These are phyloP conservation scores for Muntiacus reevesi DNA, from an alignment of 2,113 vertebrate genomes.

Conservation along the genomic window DNA sequence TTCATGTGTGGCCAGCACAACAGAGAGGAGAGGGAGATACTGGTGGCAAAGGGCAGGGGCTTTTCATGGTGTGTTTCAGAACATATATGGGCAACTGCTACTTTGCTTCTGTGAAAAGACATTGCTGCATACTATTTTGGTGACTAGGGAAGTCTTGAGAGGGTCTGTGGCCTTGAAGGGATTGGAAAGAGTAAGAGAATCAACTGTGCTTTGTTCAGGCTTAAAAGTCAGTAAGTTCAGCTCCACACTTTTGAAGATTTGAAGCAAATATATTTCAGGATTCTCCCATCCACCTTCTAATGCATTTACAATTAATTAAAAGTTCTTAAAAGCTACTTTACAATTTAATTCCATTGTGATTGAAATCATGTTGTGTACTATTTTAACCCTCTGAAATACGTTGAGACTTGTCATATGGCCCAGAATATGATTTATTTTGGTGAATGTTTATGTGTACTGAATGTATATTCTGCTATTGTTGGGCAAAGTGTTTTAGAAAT, in stretches of 20 bases:
- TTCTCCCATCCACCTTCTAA: background rate
- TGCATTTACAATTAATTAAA: background rate
- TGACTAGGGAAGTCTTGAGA: background rate
- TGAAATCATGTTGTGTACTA: background rate
- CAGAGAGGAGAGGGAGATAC: background rate
- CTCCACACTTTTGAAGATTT: background rate
- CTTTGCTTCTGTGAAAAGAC: background rate
- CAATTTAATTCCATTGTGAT: background rate
- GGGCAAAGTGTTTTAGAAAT: background rate
- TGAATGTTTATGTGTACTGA: background rate
- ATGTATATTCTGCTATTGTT: background rate
- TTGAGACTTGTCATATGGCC: background rate
- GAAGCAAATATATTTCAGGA: background rate
- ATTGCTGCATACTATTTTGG: background rate
- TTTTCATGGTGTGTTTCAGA: background rate
- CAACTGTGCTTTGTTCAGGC: background rate
- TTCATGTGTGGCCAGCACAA: background rate
- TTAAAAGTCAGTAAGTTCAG: background rate
- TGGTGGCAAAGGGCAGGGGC: background rate
- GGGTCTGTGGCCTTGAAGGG: background rate
- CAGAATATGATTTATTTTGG: background rate
- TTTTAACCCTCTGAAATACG: background rate
- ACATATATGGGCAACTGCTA: background rate
- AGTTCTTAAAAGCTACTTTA: background rate
- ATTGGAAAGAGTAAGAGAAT: background rate